A percentile compares a stretch with the other conserved stretches of the same genome.
These are phyloP conservation scores for Choristoneura rosaceana DNA, from an alignment of 2,888 invertebrate species.

Conservation along the genomic window DNA sequence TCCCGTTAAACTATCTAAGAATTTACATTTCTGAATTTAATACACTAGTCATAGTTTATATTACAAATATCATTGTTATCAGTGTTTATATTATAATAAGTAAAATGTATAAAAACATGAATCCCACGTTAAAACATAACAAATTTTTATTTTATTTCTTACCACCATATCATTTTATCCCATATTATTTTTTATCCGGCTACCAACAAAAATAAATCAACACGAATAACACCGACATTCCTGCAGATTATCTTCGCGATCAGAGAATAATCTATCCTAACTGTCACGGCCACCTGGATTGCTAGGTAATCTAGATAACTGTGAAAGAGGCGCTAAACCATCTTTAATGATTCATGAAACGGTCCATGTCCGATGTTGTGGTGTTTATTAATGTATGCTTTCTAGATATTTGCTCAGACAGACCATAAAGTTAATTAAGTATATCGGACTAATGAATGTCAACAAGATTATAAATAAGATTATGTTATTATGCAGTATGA, in stretches of 20 bases:
- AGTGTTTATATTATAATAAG: too few species aligned
- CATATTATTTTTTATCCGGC: slow-evolving; percentile 11
- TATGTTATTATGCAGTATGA: too few species aligned
- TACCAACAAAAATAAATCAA: not conserved
- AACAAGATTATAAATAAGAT: too few species aligned
- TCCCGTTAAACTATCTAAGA: too few species aligned
- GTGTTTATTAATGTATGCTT: not conserved
- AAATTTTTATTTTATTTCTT: too few species aligned
- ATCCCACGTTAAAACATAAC: too few species aligned
- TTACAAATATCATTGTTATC: too few species aligned
- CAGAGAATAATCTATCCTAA: slow-evolving; percentile 3
- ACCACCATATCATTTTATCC: not conserved
- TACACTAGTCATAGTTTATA: too few species aligned
- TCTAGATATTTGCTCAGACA: not conserved
- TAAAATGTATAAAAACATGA: too few species aligned
- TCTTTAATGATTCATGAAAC: slow-evolving; percentile 4
- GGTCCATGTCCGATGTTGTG: not conserved
- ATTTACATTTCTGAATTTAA: too few species aligned
- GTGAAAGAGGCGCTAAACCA: slow-evolving; percentile 10
- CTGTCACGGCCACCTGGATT: slow-evolving; percentile 12
- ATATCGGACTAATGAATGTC: not conserved
- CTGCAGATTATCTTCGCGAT: slow-evolving; percentile 1
- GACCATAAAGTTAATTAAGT: not conserved
- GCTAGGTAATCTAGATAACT: slow-evolving; percentile 19
- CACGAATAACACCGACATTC: slow-evolving; percentile 5